Percentiles rank a stretch among this genome's conserved stretches.
These are phyloP conservation scores for Diloba caeruleocephala DNA, from an alignment of 2,888 invertebrate species.

Conservation along the genomic window DNA sequence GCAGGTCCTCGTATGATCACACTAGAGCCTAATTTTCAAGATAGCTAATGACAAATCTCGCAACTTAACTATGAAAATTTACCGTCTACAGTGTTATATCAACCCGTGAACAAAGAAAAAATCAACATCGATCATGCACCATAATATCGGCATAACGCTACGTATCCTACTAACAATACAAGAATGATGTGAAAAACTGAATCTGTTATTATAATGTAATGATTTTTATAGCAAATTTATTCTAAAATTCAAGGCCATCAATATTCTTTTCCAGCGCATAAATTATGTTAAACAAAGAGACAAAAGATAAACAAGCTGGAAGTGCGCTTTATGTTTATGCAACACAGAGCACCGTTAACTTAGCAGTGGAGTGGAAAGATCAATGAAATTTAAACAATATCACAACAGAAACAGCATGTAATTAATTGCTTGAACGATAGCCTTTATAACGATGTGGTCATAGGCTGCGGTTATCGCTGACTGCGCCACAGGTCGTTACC, in stretches of 20 bases:
- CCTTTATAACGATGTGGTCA: constrained; percentile 49
- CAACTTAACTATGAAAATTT: constrained; percentile 26
- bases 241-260: constrained; percentile 14
- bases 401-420: constrained; percentile 5
- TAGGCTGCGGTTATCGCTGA: constrained; percentile 13
- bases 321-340: constrained; percentile 4
- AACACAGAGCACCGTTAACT: background rate
- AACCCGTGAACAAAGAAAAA: constrained; percentile 5
- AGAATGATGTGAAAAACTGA: background rate
- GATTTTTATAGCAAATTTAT: constrained; percentile 12
- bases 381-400: constrained; percentile 22
- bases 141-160: background rate
- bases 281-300: constrained; percentile 22
- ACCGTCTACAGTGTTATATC: constrained; percentile 15
- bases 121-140: background rate
- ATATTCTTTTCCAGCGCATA: constrained; percentile 13
- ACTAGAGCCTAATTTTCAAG: too few species aligned
- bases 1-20: too few species aligned
- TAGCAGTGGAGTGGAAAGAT: background rate
- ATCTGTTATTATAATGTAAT: constrained; percentile 4
- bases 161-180: background rate
- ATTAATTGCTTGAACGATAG: constrained; percentile 24
- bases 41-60: constrained; percentile 24
- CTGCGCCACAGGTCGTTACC: constrained; percentile 9
- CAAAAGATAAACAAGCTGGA: constrained; percentile 9